These are phyloP conservation scores for Drosophila formosana DNA, from an alignment of 2,888 invertebrate species.

Conservation along the genomic window DNA sequence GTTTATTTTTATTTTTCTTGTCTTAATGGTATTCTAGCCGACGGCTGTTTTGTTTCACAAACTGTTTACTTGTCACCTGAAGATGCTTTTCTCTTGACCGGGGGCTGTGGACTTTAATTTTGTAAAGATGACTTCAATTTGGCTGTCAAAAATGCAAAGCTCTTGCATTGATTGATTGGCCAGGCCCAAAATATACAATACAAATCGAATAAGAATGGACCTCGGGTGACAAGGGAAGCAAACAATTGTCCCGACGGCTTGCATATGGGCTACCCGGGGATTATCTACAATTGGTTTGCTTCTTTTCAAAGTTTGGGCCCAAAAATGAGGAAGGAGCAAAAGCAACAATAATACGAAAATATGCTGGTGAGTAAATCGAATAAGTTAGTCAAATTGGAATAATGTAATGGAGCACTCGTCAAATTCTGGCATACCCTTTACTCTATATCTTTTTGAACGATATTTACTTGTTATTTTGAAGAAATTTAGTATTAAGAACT, in stretches of 20 bases:
- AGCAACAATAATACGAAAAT: slow-evolving; percentile 9
- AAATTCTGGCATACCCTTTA: slow-evolving; percentile 2
- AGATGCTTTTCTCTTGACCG: slow-evolving; percentile 7
- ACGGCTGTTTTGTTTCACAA: slow-evolving; percentile 28
- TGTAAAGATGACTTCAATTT: slow-evolving; percentile 36
- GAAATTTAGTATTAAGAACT: background rate
- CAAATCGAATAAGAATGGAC: slow-evolving; percentile 35
- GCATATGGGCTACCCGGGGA: slow-evolving; percentile 10
- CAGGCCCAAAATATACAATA: slow-evolving; percentile 34
- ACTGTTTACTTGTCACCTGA: slow-evolving; percentile 28
- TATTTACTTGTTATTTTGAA: background rate
- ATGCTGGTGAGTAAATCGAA: slow-evolving; percentile 8
- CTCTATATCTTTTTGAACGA: background rate
- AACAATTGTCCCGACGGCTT: slow-evolving; percentile 10
- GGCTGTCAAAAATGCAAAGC: slow-evolving; percentile 38
- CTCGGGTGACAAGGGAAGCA: slow-evolving; percentile 34
- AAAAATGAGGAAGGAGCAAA: slow-evolving; percentile 15
- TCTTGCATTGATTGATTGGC: slow-evolving; percentile 65
- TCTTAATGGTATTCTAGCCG: slow-evolving; percentile 33
- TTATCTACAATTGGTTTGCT: slow-evolving; percentile 43
- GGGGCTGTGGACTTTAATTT: slow-evolving; percentile 33
- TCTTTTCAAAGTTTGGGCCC: slow-evolving; percentile 6
- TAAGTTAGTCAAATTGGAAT: slow-evolving; percentile 15
- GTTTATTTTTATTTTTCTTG: slow-evolving; percentile 26
- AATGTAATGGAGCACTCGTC: slow-evolving; percentile 6